phyloP scores from a whole-genome alignment of 1,140 invertebrate genomes.

The Helicoverpa zea region DNA sequence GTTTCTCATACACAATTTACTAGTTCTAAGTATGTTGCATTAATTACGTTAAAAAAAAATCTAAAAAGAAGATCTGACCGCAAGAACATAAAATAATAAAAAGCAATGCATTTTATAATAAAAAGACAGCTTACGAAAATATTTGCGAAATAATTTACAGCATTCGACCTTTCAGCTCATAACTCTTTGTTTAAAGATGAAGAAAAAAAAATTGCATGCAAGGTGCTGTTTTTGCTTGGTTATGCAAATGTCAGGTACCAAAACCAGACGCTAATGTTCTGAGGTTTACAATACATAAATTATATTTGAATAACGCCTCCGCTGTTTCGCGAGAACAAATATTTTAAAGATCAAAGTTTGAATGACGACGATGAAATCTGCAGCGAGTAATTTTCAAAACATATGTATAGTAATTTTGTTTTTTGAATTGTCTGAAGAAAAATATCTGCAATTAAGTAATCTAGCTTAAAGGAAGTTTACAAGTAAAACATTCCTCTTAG shows the following conservation, averaged over 20 bases:
- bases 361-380: neutral
- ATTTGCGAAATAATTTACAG: constrained; percentile 12
- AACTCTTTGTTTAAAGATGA: constrained; percentile 18
- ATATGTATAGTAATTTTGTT: too few relatives aligned
- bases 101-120: constrained; percentile 41
- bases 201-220: constrained; percentile 22
- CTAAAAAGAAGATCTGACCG: neutral
- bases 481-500: neutral
- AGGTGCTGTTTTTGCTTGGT: constrained; percentile 25
- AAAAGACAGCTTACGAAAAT: constrained; percentile 27
- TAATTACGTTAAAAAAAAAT: constrained; percentile 3
- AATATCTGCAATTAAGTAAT: neutral
- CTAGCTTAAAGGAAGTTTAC: neutral
- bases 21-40: constrained; percentile 19
- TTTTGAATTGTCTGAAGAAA: neutral
- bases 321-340: neutral
- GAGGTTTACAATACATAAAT: constrained; percentile 4
- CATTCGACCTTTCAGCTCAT: constrained; percentile 18
- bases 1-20: constrained; percentile 26
- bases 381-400: neutral
- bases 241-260: constrained; percentile 39
- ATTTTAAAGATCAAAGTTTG: constrained; percentile 22
- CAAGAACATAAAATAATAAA: neutral
- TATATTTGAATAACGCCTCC: constrained; percentile 11
- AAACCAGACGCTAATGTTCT: constrained; percentile 7